These are phyloP conservation scores for Neomicropteryx cornuta DNA, from an alignment of 1,140 invertebrate species.

Conservation along the genomic window DNA sequence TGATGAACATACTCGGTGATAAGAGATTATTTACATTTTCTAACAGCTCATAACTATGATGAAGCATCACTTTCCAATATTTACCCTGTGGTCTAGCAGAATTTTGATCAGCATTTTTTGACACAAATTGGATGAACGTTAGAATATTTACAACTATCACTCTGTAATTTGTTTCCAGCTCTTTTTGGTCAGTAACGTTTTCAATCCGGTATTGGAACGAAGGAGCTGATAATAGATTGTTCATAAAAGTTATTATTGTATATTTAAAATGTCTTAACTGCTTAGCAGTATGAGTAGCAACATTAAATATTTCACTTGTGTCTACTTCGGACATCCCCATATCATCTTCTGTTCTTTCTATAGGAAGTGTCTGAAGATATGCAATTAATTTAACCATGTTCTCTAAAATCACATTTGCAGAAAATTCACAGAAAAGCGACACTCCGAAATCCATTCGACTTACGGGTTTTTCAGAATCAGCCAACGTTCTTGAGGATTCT, in stretches of 20 bases:
- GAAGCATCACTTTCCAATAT: conserved; percentile 70
- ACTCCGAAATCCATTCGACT: conserved; percentile 61
- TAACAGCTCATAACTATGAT: conserved; percentile 65
- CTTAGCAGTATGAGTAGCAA: conserved; percentile 52
- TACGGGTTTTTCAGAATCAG: conserved; percentile 29
- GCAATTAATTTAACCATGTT: conserved; percentile 53
- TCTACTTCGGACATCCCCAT: conserved; percentile 23
- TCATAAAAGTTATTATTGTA: conserved; percentile 57
- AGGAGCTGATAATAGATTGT: conserved; percentile 49
- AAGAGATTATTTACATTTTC: conserved; percentile 68
- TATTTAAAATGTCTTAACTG: conserved; percentile 77
- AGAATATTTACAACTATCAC: conserved; percentile 55
- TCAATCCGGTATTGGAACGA: conserved; percentile 57
- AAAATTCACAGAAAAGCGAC: conserved; percentile 52
- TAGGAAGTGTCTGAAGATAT: conserved; percentile 54
- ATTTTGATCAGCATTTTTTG: conserved; percentile 41
- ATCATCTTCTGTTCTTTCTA: conserved; percentile 39
- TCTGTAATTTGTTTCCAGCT: conserved; percentile 50
- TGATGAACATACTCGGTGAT: conserved; percentile 63
- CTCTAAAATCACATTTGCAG: conserved; percentile 46
- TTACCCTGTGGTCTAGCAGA: conserved; percentile 46
- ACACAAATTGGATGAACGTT: conserved; percentile 51
- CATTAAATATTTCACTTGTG: conserved; percentile 52
- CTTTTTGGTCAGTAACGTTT: conserved; percentile 30
- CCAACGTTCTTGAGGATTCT: conserved; percentile 22